These are phyloP conservation scores for Trichogramma evanescens DNA, from an alignment of 2,888 invertebrate genomes.

Conservation along the genomic window DNA sequence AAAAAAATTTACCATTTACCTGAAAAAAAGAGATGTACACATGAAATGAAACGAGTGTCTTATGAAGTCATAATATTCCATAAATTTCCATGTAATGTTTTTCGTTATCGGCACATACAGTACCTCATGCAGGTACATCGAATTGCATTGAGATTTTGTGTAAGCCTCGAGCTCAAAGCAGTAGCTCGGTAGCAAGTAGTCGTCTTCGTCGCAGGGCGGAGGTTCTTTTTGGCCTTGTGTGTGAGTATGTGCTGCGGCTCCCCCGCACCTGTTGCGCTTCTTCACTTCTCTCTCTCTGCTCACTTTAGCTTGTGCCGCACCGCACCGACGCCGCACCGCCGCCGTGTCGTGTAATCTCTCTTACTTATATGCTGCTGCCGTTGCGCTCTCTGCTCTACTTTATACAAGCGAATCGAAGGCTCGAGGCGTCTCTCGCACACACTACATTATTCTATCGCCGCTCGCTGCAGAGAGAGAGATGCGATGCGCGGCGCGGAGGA, in stretches of 20 bases:
- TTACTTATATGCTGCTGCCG: constrained; percentile 36
- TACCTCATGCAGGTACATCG: too few species aligned
- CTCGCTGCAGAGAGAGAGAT: constrained; percentile 10
- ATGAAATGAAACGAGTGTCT: constrained; percentile 5
- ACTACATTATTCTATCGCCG: too few species aligned
- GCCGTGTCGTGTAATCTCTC: too few species aligned
- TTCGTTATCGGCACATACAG: too few species aligned
- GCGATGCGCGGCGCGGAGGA: not conserved
- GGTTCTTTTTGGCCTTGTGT: constrained; percentile 26
- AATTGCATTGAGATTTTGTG: constrained; percentile 31
- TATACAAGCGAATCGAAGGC: constrained; percentile 38
- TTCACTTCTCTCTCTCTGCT: constrained; percentile 18
- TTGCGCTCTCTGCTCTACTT: constrained; percentile 24
- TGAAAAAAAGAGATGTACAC: not conserved
- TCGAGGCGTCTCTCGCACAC: constrained; percentile 5
- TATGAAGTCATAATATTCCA: too few species aligned
- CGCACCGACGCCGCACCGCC: not conserved
- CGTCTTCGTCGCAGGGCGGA: constrained; percentile 25
- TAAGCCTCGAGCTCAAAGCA: constrained; percentile 40
- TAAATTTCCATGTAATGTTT: too few species aligned
- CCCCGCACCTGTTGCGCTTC: constrained; percentile 45
- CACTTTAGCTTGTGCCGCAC: not conserved
- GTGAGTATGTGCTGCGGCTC: too few species aligned
- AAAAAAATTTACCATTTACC: too few species aligned
- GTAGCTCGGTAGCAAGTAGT: constrained; percentile 22